Base-by-base conservation (phyloP, 2,888 invertebrate species). In the Chaetogeoica ovagalla region DNA sequence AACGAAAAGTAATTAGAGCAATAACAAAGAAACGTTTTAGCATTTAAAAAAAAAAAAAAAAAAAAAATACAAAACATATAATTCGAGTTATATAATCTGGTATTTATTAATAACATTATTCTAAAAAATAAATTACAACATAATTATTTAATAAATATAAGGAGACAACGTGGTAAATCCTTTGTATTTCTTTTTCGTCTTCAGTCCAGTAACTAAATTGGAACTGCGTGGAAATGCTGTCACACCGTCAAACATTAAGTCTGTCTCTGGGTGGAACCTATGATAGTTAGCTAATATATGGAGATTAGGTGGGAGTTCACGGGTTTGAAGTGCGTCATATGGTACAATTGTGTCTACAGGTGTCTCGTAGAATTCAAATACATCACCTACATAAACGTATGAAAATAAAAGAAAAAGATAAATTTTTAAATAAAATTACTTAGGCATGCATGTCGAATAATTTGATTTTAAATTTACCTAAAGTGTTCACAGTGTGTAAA, bases 191-290 rank as follows among this genome's bases (percentile, higher is more conserved):
- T 92, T 91, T 83, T 91, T 92, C 83, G 92, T 89, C 85, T 93
- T 94, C 5, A 97, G 86, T 52, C 96, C 94, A 0, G 94, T 90
- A 0, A 97, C 94, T 77, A 95, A 87, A 0, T 94, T 95, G 2
- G 95, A 94, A 85, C 92, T 92, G 84, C 91, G 91, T 1, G 96
- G 95, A 86, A 92, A 97, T 0, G 95, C 97, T 43, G 94, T 91
- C 83, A 91, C 86, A 13, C 97, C 97, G 83, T 89, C 88, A 85
- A 94, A 93, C 86, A 88, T 87, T 89, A 85, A 81, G 86, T 84
- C 84, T 5, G 84, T 84, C 92, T 93, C 92, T 83, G 96, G 94
- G 87, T 95, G 90, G 86, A 95, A 97, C 81, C 96, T 88, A 65
- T 92, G 86, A 86, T 94, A 93, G 69, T 97, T 92, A 82, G 90